Base-by-base conservation (phyloP, 2,797 vertebrate species). In the Botia kubotai region DNA sequence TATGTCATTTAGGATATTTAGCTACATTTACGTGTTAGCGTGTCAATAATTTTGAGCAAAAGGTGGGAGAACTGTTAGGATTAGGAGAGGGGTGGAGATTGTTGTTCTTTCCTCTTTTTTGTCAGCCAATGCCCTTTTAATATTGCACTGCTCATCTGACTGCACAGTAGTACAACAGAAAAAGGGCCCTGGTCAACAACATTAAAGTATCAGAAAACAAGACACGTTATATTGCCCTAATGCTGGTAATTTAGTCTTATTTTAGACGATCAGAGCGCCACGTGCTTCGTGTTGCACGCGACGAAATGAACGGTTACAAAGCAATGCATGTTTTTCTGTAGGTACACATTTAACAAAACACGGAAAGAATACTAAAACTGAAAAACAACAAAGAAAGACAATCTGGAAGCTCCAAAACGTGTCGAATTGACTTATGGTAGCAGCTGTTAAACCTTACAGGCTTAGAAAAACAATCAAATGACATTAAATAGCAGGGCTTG, bases 151-250 rank as follows among this genome's bases (percentile, higher is more conserved):
- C 97, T 97, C 94, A 92, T 95, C 94, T 95, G 92, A 95, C 93
- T 94, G 94, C 93, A 95, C 96, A 99, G 97, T 96, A 99, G 97
- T 95, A 96, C 97, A 99, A 97, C 95, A 97, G 96, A 96, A 98
- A 97, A 98, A 97, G 97, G 95, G 96, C 97, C 91, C 91, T 93
- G 95, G 96, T 95, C 95, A 94, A 94, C 96, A 95, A 92, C 87
- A 92, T 83, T 58, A 92, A 39, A 77, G 50, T 21, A 78, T 39
- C 26, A 65, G n/a, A 78, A 63, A 26, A 74, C 16, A 72, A 58
- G 62, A 26, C 12, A 3, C 52, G 36, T 46, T 53, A 68, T 75
- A n/a, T 72, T 53, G 52, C 33, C 5, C 29, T 75, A 39, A 39
- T 70, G 62, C 14, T 36, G 36, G 17, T 50, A 21, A 52, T n/a